Base-by-base conservation (phyloP, 37 sponge, comb jelly and placozoan genomes). In the Haliclona indistincta region DNA sequence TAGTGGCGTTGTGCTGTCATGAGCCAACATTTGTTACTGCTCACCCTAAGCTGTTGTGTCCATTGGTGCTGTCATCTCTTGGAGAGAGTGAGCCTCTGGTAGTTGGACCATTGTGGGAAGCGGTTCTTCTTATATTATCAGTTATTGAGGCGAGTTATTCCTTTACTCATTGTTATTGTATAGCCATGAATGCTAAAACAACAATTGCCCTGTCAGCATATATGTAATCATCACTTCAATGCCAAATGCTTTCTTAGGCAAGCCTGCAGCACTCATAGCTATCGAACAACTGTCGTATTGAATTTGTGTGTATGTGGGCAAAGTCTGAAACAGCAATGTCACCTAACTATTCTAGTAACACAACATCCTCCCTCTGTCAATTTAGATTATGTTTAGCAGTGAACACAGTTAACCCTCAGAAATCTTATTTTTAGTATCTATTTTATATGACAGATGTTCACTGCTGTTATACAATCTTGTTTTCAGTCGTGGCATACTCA, bases 81-180 rank as follows among this genome's bases (percentile, higher is more conserved):
- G 71, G 77, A 41, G 88, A 87, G 77, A 69, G 35, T 51, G 83
- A 87, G 4, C 77, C 88, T 52, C 17, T 39, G 0, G 88, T 87
- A 17, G 47, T 75, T n/a, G 77, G 77, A 1, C 67, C 77, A 1
- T 43, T 81, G 29, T 87, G 88, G 88, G 88, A 87, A 56, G 71
- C 88, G 28, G 45, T 42, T 1, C 71, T 81, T 4, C 61, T 63
- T 28, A 37, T 76, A 22, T 28, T 81, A 19, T 13, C 35, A 4
- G 47, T 35, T 11, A 62, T 20, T 1, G 69, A 86, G 68, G 87
- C 80, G 19, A 41, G 84, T 40, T 44, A 25, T 3, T 58, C n/a
- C n/a, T n/a, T n/a, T n/a, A n/a, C n/a, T n/a, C n/a, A n/a, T n/a
- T n/a, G n/a, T n/a, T n/a, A n/a, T n/a, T n/a, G n/a, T n/a, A n/a